These are phyloP conservation scores for Thymelicus sylvestris DNA, from an alignment of 2,888 invertebrate species.

Conservation along the genomic window DNA sequence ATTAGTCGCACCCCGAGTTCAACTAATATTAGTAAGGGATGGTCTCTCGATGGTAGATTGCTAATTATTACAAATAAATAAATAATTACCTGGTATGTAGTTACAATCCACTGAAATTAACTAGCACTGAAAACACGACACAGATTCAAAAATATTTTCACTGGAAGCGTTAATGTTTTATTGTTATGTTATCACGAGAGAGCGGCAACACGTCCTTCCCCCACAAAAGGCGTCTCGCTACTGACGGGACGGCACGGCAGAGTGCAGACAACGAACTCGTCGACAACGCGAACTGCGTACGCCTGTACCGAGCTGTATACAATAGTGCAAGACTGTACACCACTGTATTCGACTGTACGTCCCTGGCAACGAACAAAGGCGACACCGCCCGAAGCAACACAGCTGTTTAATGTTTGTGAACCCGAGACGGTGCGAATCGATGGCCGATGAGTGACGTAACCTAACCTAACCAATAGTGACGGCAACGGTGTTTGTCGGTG, in stretches of 20 bases:
- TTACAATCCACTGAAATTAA: constrained; percentile 26
- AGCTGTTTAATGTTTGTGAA: constrained; percentile 82
- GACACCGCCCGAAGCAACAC: constrained; percentile 62
- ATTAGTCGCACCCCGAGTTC: constrained; percentile 21
- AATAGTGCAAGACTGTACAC: constrained; percentile 2
- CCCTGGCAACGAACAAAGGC: constrained; percentile 66
- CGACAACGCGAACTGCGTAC: constrained; percentile 44
- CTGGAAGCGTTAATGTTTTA: constrained; percentile 49
- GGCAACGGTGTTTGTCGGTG: constrained; percentile 32
- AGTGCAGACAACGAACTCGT: constrained; percentile 24
- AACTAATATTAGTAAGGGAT: background rate
- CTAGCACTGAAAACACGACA: constrained; percentile 43
- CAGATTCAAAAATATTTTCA: constrained; percentile 53
- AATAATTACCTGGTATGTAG: constrained; percentile 26
- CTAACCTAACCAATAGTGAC: constrained; percentile 46
- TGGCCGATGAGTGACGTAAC: constrained; percentile 63
- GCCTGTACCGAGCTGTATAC: constrained; percentile 2
- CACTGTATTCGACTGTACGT: constrained; percentile 29
- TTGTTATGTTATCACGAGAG: constrained; percentile 44
- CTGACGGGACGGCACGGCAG: constrained; percentile 48
- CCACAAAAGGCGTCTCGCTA: constrained; percentile 51
- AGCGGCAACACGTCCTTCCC: constrained; percentile 45
- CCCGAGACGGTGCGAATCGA: constrained; percentile 69
- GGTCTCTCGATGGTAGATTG: background rate
- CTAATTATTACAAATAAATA: background rate